Evolutionary conservation across 2,888 invertebrate genomes (phyloP).

Genomic region (Drosophila robusta): DNA sequence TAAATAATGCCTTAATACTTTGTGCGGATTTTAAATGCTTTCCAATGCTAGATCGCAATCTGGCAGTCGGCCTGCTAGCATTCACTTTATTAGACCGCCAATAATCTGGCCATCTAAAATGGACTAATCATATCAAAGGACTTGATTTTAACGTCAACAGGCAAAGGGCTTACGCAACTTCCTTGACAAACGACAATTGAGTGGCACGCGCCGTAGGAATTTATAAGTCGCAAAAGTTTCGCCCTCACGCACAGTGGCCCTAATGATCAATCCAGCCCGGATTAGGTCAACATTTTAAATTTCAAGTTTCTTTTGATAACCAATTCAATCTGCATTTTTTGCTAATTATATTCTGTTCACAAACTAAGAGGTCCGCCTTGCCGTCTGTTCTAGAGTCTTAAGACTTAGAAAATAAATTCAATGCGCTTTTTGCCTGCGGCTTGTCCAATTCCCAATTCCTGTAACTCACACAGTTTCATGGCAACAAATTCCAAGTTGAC

Average conservation of each 20-base stretch:
- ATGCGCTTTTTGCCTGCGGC: no score
- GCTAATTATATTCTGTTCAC: no score
- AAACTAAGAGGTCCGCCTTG: no score
- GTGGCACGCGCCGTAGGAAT: conserved; percentile 79
- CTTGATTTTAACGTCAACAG: conserved; percentile 34
- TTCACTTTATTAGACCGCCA: conserved; percentile 19
- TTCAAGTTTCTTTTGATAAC: background rate
- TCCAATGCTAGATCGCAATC: conserved; percentile 11
- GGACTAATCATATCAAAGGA: conserved; percentile 69
- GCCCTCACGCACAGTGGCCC: background rate
- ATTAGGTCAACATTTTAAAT: background rate
- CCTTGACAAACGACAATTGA: conserved; percentile 51
- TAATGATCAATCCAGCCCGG: no score
- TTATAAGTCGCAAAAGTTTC: conserved; percentile 41
- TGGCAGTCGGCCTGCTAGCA: background rate
- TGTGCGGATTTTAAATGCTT: conserved; percentile 2
- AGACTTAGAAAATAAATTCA: no score
- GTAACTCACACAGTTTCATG: no score
- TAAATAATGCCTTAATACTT: background rate
- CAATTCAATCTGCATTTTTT: background rate
- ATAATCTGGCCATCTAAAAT: conserved; percentile 15
- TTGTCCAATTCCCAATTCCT: no score
- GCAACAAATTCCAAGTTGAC: no score
- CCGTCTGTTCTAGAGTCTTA: no score
- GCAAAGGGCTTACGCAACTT: conserved; percentile 38